A percentile compares a stretch with the other conserved stretches of the same genome.
Evolutionary conservation across 2,113 vertebrate genomes (phyloP).

Genomic region (Nettapus auritus): DNA sequence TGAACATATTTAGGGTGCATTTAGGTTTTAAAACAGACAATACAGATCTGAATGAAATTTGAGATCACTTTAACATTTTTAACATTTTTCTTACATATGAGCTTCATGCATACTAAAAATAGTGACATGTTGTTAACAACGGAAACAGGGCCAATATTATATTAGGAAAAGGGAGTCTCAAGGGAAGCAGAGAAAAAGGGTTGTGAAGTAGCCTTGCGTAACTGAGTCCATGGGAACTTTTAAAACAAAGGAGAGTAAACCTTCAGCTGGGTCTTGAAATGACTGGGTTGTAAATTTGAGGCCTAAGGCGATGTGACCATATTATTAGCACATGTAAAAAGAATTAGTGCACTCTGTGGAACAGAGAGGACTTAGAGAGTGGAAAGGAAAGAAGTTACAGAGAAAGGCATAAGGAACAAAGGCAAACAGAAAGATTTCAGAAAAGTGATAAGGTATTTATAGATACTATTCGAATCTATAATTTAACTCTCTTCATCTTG

Average conservation of each 20-base stretch:
- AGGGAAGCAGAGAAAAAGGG: conserved; percentile 15
- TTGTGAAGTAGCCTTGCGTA: conserved; percentile 27
- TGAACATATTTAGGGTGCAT: background rate
- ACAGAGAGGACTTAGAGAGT: background rate
- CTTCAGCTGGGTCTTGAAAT: conserved; percentile 56
- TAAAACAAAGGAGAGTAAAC: conserved; percentile 56
- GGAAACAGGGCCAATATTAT: background rate
- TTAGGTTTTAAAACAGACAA: background rate
- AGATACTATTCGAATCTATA: conserved; percentile 51
- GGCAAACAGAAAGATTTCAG: conserved; percentile 57
- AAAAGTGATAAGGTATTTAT: conserved; percentile 60
- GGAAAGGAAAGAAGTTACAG: conserved; percentile 43
- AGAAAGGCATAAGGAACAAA: conserved; percentile 50
- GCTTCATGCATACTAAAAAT: conserved; percentile 5
- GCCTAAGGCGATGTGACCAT: conserved; percentile 15
- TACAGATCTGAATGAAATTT: background rate
- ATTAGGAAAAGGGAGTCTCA: background rate
- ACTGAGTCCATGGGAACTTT: conserved; percentile 59
- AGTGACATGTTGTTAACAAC: background rate
- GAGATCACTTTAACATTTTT: background rate
- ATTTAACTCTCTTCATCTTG: conserved; percentile 66
- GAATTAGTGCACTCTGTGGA: conserved; percentile 32
- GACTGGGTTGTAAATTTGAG: conserved; percentile 55
- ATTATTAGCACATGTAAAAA: conserved; percentile 69
- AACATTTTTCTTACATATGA: background rate